Conservation (phyloP, 2,797 vertebrate species). For the Bradypus variegatus region DNA sequence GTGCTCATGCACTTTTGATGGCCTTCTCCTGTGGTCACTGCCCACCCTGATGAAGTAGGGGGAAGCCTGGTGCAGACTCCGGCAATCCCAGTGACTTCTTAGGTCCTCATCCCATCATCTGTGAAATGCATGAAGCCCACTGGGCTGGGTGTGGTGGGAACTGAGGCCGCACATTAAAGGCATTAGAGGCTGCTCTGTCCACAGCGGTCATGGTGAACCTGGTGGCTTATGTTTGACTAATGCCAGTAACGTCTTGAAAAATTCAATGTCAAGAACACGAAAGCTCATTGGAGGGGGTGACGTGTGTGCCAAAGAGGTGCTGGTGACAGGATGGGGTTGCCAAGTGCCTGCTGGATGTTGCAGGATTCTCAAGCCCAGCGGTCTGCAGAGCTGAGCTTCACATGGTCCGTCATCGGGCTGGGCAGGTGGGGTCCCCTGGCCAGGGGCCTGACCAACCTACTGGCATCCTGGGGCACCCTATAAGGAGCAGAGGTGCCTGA, state of each 20-base stretch:
- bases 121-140: neutral
- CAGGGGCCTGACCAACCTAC: neutral
- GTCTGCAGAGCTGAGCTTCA: accelerated
- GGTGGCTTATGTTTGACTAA: accelerated
- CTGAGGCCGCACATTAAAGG: accelerated
- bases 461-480: neutral
- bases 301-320: accelerated
- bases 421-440: neutral
- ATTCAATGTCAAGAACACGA: accelerated
- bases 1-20: neutral
- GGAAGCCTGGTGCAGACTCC: too few species aligned
- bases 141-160: neutral
- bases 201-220: accelerated
- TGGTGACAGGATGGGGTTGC: neutral
- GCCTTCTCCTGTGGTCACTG: neutral
- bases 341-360: accelerated
- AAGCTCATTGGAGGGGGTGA: too few species aligned
- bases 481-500: neutral
- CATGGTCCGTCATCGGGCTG: accelerated
- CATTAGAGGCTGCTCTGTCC: accelerated
- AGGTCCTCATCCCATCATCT: neutral
- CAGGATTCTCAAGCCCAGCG: neutral
- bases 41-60: accelerated
- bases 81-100: accelerated
- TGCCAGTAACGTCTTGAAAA: accelerated